Base-by-base conservation (phyloP, 2,888 invertebrate species). In the Lucinisca nassula region DNA sequence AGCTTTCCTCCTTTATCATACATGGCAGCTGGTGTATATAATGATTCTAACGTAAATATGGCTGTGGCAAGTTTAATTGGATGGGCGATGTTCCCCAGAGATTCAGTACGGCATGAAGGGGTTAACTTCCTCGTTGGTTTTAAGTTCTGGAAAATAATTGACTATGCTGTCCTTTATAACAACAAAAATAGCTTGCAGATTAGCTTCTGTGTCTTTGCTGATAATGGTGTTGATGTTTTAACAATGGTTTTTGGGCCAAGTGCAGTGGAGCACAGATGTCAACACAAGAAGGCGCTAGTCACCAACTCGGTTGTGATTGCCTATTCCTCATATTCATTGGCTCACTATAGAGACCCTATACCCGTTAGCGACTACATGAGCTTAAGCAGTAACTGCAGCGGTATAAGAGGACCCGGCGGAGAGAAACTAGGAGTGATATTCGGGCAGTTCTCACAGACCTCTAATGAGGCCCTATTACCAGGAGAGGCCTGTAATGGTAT, bases 141-240 rank as follows among this genome's bases (percentile, higher is more conserved):
- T 75, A 87, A 81, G 0, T 27, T 92, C 1, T 93, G 89, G 87
- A 94, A 92, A 75, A 91, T 87, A 76, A 79, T 75, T 24, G 94
- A 95, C 72, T 93, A 84, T 79, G 95, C 95, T 0, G 61, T 96
- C 4, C 96, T 94, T 80, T 88, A 91, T 77, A 82, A 92, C n/a
- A 84, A 82, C 70, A n/a, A n/a, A 4, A 1, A n/a, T 0, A 81
- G 74, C 14, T 74, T 92, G 8, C 58, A 90, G 2, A 21, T 94
- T 6, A 79, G 76, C 0, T 80, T 92, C 24, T 72, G 90, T 14
- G 79, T 91, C 0, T 75, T 92, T 10, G 92, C 93, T 1, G 95
- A 95, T 35, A 95, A 94, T 83, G 77, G 79, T 4, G 85, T 94
- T 0, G 93, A 92, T 1, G 45, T 94, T 8, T 93, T 92, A 75